Percentiles rank a stretch among this genome's conserved stretches.
phyloP scores from a whole-genome alignment of 2,888 invertebrate genomes.

The Phortica magna region DNA sequence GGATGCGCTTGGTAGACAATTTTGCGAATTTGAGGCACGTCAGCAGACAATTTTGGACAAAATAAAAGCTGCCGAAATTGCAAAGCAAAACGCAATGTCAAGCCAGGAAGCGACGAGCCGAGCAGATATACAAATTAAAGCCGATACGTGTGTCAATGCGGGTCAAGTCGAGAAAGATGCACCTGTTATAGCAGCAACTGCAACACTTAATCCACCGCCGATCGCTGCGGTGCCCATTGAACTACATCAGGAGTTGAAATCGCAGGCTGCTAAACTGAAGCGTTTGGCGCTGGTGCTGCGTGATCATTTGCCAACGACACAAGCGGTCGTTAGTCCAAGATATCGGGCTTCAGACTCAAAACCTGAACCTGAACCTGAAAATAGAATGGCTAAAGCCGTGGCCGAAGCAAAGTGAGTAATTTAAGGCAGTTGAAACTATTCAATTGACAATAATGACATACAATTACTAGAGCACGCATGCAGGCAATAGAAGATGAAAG shows the following conservation, averaged over 20 bases:
- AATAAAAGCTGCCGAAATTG: slow-evolving; percentile 55
- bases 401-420: slow-evolving; percentile 54
- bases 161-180: background rate
- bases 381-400: slow-evolving; percentile 47
- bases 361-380: background rate
- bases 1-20: slow-evolving; percentile 65
- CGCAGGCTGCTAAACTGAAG: background rate
- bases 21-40: slow-evolving; percentile 69
- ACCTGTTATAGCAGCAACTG: background rate
- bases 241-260: slow-evolving; percentile 9
- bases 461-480: slow-evolving; percentile 67
- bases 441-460: background rate
- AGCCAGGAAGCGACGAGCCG: slow-evolving; percentile 24
- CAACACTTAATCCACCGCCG: background rate
- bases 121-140: background rate
- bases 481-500: slow-evolving; percentile 75
- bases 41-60: slow-evolving; percentile 65
- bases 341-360: background rate
- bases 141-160: background rate
- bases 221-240: no score
- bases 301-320: slow-evolving; percentile 27
- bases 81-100: slow-evolving; percentile 44
- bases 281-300: background rate
- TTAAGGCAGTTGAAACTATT: background rate
- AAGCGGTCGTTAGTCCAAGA: slow-evolving; percentile 5